A percentile compares a stretch with the other conserved stretches of the same genome.
Evolutionary conservation across 2,797 vertebrate genomes (phyloP).

Genomic region (Enteromius argenteus): DNA sequence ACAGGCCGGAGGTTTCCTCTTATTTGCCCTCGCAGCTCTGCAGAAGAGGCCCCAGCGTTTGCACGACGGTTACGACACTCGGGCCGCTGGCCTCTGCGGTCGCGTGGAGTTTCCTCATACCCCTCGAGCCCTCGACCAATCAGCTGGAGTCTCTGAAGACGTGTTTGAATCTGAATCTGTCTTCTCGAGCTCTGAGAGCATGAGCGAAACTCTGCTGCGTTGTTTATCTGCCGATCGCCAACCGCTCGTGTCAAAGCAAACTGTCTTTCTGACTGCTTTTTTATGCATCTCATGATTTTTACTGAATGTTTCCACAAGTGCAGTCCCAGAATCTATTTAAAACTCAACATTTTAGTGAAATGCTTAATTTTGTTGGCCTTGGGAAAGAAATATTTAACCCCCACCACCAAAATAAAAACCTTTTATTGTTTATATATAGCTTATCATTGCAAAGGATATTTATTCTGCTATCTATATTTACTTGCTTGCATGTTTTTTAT

Average conservation of each 20-base stretch:
- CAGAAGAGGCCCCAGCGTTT: constrained; percentile 36
- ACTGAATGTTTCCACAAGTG: too few relatives aligned
- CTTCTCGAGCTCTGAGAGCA: constrained; percentile 8
- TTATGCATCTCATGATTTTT: neutral
- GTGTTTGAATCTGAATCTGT: constrained; percentile 70
- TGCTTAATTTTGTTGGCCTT: neutral
- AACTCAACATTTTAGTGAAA: neutral
- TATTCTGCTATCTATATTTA: neutral
- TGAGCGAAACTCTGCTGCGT: neutral
- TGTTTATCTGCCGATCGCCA: neutral
- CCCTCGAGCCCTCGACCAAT: constrained; percentile 42
- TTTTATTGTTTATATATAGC: too few relatives aligned
- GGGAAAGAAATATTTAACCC: neutral
- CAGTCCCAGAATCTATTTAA: too few relatives aligned
- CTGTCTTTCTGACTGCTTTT: neutral
- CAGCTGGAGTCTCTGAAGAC: constrained; percentile 51
- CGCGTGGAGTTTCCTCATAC: constrained; percentile 72
- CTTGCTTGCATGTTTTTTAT: too few relatives aligned
- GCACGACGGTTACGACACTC: constrained; percentile 57
- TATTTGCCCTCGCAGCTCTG: constrained; percentile 14
- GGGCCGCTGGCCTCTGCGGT: constrained; percentile 28
- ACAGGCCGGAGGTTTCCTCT: neutral
- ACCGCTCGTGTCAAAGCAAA: neutral
- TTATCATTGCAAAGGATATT: neutral
- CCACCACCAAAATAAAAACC: neutral